Conservation (phyloP, 1,140 invertebrate species). For the Zaprionus taronus region DNA sequence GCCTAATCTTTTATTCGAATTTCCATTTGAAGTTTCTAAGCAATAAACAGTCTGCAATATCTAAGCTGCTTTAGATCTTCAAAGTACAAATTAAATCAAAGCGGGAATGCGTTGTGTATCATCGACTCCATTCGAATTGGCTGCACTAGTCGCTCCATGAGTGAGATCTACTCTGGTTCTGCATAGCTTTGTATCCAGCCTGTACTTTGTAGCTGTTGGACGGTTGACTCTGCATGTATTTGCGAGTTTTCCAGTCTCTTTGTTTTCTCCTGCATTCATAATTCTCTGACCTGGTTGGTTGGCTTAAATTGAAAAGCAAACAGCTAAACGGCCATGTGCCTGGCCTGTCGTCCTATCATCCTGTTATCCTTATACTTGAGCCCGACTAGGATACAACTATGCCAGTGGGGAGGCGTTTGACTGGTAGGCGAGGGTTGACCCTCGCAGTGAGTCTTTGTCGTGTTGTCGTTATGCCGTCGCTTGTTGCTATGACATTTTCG, state of each 20-base stretch:
- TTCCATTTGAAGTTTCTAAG: no score
- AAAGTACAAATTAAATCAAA: no score
- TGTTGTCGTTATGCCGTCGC: slow-evolving; percentile 19
- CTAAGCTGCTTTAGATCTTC: no score
- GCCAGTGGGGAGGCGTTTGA: background rate
- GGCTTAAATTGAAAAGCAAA: slow-evolving; percentile 70
- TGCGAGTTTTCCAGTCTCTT: background rate
- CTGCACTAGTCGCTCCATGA: background rate
- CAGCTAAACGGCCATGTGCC: slow-evolving; percentile 38
- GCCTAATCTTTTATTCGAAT: no score
- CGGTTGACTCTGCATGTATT: background rate
- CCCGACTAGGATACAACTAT: background rate
- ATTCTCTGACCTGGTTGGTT: slow-evolving; percentile 54
- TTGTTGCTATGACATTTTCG: slow-evolving; percentile 32
- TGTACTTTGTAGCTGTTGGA: background rate
- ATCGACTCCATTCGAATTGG: background rate
- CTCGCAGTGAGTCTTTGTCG: slow-evolving; percentile 29
- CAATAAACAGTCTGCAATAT: no score
- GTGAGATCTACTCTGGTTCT: background rate
- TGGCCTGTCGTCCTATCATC: slow-evolving; percentile 43
- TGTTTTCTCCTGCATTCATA: slow-evolving; percentile 56
- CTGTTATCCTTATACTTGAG: slow-evolving; percentile 4
- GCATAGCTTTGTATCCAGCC: background rate
- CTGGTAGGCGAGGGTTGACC: background rate
- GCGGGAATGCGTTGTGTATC: background rate